These are phyloP conservation scores for Neopelma chrysocephalum DNA, from an alignment of 2,797 vertebrate genomes.

Conservation along the genomic window DNA sequence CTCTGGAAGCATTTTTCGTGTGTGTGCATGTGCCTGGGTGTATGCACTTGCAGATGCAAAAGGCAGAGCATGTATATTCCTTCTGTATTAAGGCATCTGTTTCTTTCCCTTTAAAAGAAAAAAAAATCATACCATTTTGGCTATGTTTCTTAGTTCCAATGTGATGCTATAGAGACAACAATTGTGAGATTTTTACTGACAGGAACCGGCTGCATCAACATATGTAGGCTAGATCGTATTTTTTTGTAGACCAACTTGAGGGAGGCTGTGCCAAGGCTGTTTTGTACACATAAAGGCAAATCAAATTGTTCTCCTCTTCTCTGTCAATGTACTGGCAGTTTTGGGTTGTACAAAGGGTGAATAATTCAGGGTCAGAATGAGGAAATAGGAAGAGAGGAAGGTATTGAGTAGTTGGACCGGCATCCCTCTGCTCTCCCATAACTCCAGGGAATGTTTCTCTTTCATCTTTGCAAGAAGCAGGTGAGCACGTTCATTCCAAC, in stretches of 20 bases:
- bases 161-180: not conserved
- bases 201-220: not conserved
- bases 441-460: not conserved
- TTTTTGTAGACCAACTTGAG: not conserved
- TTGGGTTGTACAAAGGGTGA: not conserved
- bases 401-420: not conserved
- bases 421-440: not conserved
- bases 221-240: not conserved
- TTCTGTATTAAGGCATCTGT: not conserved
- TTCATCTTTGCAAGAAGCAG: slow-evolving; percentile 1
- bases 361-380: not conserved
- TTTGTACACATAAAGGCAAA: not conserved
- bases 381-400: not conserved
- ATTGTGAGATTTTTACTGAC: not conserved
- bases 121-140: fast-evolving
- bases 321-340: not conserved
- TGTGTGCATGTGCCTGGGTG: slow-evolving; percentile 1
- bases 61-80: not conserved
- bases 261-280: not conserved
- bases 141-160: not conserved
- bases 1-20: slow-evolving; percentile 9
- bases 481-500: not conserved
- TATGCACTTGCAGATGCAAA: not conserved
- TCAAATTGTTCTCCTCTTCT: not conserved
- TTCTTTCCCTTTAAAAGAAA: not conserved